Evolutionary conservation across 1,140 invertebrate genomes (phyloP), one percentile per base, ranked within the genome.

Genomic region (Monomorium pharaonis): DNA sequence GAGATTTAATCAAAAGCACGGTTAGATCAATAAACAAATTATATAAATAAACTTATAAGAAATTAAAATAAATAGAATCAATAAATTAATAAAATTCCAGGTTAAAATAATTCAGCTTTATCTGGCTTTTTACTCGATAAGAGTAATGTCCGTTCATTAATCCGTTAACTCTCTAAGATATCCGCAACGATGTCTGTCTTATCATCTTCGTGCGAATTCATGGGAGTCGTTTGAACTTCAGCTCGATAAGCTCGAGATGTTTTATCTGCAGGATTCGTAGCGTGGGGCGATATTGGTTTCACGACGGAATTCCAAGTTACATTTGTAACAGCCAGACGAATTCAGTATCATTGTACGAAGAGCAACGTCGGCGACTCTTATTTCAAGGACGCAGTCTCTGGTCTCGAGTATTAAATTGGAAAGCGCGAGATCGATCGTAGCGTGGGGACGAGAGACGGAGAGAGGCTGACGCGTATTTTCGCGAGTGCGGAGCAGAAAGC

Each of bases 1-100:
- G 44, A 84, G 72, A 89, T 86, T 27, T 51, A 83, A 89, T 86
- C 54, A 54, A n/a, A n/a, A 44, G 10, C 12, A 21, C 14, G 16
- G 2, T 24, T 21, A 18, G 24, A 4, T 1, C 42, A 42, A 65
- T 58, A 72, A 60, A 78, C 44, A 54, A 16, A 69, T 37, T 7
- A 37, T 6, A 37, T 37, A 6, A 3, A 37, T 37, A 37, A 37
- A 37, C 4, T 0, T 37, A 37, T 37, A 37, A 7, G n/a, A n/a
- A 37, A 3, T 37, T 37, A 37, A n/a, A n/a, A 37, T 37, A 3
- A 37, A 37, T 37, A 5, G 33, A 37, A 37, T 37, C 5, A 37
- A 3, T 37, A 37, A 37, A 37, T 37, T 37, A 37, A 37, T 37
- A 37, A 37, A 37, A 37, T 37, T 37, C 4, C 2, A 37, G 37